Evolutionary conservation across 2,888 invertebrate species (phyloP).

Genomic region (Scrobipalpa atriplicella): DNA sequence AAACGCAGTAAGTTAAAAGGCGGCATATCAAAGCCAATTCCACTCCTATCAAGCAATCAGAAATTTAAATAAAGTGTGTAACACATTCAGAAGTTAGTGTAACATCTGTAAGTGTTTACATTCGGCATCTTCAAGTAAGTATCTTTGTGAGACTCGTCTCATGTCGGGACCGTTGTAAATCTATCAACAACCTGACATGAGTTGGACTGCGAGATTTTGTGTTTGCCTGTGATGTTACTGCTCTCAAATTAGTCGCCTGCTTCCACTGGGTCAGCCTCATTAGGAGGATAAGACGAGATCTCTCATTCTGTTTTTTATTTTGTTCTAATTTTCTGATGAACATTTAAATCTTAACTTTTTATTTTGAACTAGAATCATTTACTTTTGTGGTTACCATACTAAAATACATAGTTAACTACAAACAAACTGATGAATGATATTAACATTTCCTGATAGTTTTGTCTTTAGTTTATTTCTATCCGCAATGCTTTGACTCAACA

Average conservation of each 20-base stretch:
- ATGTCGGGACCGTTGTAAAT: constrained; percentile 4
- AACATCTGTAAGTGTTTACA: constrained; percentile 18
- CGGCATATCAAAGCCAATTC: neutral
- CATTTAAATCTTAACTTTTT: too few species aligned
- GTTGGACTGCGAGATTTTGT: neutral
- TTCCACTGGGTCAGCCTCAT: neutral
- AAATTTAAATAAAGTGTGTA: neutral
- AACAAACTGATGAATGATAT: too few species aligned
- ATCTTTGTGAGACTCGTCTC: neutral
- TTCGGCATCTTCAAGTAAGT: neutral
- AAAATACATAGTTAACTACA: too few species aligned
- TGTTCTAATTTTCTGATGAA: too few species aligned
- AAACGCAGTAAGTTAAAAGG: too few species aligned
- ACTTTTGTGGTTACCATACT: too few species aligned
- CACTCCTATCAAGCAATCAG: neutral
- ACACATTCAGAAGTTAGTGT: too few species aligned
- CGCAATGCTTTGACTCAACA: too few species aligned
- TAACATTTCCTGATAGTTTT: too few species aligned
- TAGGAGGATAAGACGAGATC: neutral
- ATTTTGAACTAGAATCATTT: too few species aligned
- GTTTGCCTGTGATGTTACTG: neutral
- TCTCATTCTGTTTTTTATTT: neutral
- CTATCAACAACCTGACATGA: neutral
- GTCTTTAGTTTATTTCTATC: too few species aligned
- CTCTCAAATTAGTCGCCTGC: neutral